Base-by-base conservation (phyloP, 2,888 invertebrate species). In the Lasioglossum lativentre region DNA sequence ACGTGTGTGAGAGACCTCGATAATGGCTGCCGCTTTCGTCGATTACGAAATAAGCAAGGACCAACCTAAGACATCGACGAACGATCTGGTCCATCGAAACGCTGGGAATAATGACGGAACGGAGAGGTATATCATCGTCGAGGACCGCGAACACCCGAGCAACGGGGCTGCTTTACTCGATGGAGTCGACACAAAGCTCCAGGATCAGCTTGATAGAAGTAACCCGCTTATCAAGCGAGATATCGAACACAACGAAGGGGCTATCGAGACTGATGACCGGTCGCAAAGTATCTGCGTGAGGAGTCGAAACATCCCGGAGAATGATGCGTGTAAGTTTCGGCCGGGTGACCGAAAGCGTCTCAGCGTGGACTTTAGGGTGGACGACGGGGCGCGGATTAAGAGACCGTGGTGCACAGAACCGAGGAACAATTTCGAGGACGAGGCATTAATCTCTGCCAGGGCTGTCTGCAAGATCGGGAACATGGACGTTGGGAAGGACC, bases 11-110 rank as follows among this genome's bases (percentile, higher is more conserved):
- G 38, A 82, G 74, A 63, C 56, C 82, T 66, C 63, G 66, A 91
- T 78, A 82, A 90, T 90, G 90, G 90, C 89, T 76, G 78, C 78
- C 38, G 78, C 82, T 27, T 68, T 75, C 63, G 59, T 84, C 68
- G 82, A 87, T 77, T 79, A 78, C 40, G 52, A 85, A 56, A 74
- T 83, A 70, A 81, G 63, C 79, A 86, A 59, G 10, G 75, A 82
- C 27, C 89, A 63, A 59, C 38, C 66, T 38, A 59, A 23, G 38
- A 30, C 56, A 30, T 59, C 80, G 8, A 5, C 59, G 59, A 66
- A 66, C n/a, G 16, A 27, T 23, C 14, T 3, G 12, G 63, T 52
- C 2, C 27, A 23, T 38, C 68, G 52, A 34, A 23, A 34, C 4
- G 30, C 19, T 27, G 23, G 10, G 8, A 52, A 45, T 10, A 27